These are phyloP conservation scores for Macrobrachium nipponense DNA, from an alignment of 1,140 invertebrate species.

Conservation along the genomic window DNA sequence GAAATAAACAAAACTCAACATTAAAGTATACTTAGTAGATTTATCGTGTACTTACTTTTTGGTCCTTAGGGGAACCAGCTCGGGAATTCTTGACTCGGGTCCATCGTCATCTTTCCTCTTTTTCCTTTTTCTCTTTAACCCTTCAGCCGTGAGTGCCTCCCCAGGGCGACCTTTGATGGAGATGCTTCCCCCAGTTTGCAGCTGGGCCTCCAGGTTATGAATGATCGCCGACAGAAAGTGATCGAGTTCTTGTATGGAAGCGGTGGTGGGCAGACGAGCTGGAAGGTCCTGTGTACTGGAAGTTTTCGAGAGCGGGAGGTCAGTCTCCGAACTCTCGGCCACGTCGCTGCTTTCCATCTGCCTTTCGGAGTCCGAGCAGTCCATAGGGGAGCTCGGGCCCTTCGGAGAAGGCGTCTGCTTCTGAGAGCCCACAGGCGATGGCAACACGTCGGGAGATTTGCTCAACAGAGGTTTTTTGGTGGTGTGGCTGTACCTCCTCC, in stretches of 20 bases:
- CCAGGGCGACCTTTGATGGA: not conserved
- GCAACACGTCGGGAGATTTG: too few relatives aligned
- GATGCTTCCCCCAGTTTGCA: slow-evolving; percentile 13
- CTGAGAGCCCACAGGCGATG: too few relatives aligned
- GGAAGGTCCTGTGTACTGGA: slow-evolving; percentile 36
- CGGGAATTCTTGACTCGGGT: not conserved
- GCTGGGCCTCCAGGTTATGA: slow-evolving; percentile 42
- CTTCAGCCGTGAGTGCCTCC: not conserved
- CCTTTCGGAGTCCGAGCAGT: too few relatives aligned
- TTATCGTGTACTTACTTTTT: not conserved
- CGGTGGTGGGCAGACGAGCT: slow-evolving; percentile 32
- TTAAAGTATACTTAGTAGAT: too few relatives aligned
- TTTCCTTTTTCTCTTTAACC: slow-evolving; percentile 26
- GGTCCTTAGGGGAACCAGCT: not conserved
- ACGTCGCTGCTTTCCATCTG: too few relatives aligned
- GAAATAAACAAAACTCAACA: not conserved
- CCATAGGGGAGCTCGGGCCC: too few relatives aligned
- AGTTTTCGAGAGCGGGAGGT: not conserved
- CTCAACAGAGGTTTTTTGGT: too few relatives aligned
- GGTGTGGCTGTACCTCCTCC: too few relatives aligned
- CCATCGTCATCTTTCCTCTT: slow-evolving; percentile 44
- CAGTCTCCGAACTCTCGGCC: too few relatives aligned
- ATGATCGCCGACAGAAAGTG: slow-evolving; percentile 55
- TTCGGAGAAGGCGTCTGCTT: too few relatives aligned
- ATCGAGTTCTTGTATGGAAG: slow-evolving; percentile 50